phyloP scores from a whole-genome alignment of 2,888 invertebrate species.

The Brachylomia viminalis region DNA sequence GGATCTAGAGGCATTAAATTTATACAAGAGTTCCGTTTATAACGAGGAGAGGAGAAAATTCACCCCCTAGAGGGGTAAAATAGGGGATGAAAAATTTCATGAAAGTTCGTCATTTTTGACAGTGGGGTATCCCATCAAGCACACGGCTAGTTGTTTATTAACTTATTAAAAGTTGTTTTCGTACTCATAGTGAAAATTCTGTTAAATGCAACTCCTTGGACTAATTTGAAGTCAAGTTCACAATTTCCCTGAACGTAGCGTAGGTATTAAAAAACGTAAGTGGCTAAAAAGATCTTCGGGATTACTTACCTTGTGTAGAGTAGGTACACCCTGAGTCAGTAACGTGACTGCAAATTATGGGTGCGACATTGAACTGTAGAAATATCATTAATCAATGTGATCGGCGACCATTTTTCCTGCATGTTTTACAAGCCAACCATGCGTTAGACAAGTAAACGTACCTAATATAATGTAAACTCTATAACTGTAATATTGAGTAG shows the following conservation, averaged over 20 bases:
- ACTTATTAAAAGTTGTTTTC: too few relatives aligned
- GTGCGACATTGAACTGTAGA: not conserved
- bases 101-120: not conserved
- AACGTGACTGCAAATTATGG: slow-evolving; percentile 13
- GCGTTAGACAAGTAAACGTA: too few relatives aligned
- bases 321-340: not conserved
- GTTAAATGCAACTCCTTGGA: too few relatives aligned
- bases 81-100: not conserved
- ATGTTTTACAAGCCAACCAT: not conserved
- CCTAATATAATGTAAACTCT: too few relatives aligned
- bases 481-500: too few relatives aligned
- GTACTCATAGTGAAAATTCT: too few relatives aligned
- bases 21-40: too few relatives aligned
- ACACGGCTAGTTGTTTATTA: too few relatives aligned
- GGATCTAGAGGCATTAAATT: too few relatives aligned
- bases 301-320: not conserved
- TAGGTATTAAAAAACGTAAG: not conserved
- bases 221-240: too few relatives aligned
- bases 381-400: slow-evolving; percentile 22
- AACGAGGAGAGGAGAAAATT: too few relatives aligned
- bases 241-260: not conserved
- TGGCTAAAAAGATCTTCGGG: not conserved
- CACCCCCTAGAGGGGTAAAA: too few relatives aligned
- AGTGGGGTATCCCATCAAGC: not conserved
- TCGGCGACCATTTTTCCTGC: slow-evolving; percentile 5